Conservation (phyloP, 2,113 vertebrate genomes). For the Microcebus jonahi region DNA sequence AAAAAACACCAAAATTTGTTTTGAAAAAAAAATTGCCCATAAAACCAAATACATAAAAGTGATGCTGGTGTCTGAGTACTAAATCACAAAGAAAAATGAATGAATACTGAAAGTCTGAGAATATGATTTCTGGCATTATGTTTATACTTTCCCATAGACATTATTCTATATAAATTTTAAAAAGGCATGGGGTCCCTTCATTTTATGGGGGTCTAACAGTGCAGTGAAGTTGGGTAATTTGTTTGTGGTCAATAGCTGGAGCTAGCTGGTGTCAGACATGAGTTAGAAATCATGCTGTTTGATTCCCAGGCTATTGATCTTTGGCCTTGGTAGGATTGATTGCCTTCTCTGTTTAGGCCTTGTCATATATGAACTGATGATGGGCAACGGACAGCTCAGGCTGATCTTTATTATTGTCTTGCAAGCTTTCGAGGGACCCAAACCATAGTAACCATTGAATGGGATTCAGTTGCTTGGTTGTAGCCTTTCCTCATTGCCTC, state of each 20-base stretch:
- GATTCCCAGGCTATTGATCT: neutral
- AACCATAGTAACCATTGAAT: neutral
- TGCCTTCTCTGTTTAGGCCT: neutral
- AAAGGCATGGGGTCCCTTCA: neutral
- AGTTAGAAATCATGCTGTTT: neutral
- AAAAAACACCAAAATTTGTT: neutral
- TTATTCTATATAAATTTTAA: neutral
- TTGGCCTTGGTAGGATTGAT: neutral
- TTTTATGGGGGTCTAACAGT: neutral
- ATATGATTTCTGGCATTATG: neutral
- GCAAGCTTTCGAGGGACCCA: neutral
- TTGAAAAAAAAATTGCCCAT: neutral
- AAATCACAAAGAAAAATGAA: neutral
- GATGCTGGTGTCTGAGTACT: neutral
- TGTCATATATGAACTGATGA: neutral
- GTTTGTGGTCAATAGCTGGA: neutral
- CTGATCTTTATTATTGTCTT: neutral
- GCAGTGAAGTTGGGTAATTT: neutral
- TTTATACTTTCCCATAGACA: neutral
- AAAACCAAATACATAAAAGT: neutral
- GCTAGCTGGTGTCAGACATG: neutral
- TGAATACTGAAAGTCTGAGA: neutral
- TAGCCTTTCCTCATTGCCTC: neutral
- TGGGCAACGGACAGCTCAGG: neutral
- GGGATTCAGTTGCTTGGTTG: neutral